Base-by-base conservation (phyloP, 1,140 invertebrate genomes). In the Rhyzopertha dominica region DNA sequence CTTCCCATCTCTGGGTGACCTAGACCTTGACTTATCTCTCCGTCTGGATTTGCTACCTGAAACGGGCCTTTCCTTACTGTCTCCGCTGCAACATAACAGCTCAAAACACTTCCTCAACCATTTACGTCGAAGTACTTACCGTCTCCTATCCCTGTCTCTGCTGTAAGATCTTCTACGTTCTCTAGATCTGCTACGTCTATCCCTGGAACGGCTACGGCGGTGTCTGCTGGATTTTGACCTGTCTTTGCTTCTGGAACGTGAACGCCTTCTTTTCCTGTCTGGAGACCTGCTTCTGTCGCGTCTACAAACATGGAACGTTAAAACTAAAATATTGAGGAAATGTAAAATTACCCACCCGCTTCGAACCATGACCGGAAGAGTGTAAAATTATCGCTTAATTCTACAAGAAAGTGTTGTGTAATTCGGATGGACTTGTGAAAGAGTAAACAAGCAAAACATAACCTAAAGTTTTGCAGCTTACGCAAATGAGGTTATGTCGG, bases 1-100 rank as follows among this genome's bases (percentile, higher is more conserved):
- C 45, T 67, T 64, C 49, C 73, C 73, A 47, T 75, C 73, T 53
- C 70, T 71, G 19, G 59, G 56, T 23, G 67, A 67, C 29, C 63
- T 58, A 0, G 74, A 74, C 49, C 69, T 68, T 18, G 51, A 50
- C 23, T 44, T 53, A 16, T 58, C 51, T 1, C 56, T n/a, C 28
- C 49, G 25, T 7, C 49, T 39, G 1, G 45, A 46, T 44, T 56
- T 56, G 20, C 42, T 57, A 19, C 67, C 63, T 56, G 67, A 66
- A 53, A 66, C 56, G 51, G 69, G 65, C 58, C 73, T 73, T 61
- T 74, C 71, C 65, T 71, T 73, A 63, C 69, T 71, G 41, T 74
- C 71, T 44, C 66, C 68, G 44, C 71, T 70, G 62, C 53, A 63
- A 55, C 61, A 61, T 40, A 43, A 16, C 46, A n/a, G n/a, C n/a